Evolutionary conservation across 2,113 vertebrate genomes (phyloP), one percentile per base, ranked within the genome.

Genomic region (Excalfactoria chinensis): DNA sequence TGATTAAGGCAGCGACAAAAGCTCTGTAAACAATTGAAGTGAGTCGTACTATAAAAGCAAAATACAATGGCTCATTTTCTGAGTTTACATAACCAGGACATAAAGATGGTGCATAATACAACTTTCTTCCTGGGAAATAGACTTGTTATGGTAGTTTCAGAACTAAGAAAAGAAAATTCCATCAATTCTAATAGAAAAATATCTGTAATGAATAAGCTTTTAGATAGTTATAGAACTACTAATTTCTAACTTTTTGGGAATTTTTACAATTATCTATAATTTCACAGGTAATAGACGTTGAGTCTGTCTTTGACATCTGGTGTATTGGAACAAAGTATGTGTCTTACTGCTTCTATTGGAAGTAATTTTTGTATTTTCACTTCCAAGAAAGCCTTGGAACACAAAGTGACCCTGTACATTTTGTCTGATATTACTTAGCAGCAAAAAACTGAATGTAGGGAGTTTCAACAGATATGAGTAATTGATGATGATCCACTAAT

Each of bases 121-220:
- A 69, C 5, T 66, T 76, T 87, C 10, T 48, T 88, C 32, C 16
- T 71, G 28, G 59, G 17, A 2, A 63, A 83, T 2, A n/a, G 4
- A n/a, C 1, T 35, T 3, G 14, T 56, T 46, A 17, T 14, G 1
- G 2, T 34, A 46, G 5, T 62, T 79, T 89, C 40, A 73, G 16
- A 86, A 46, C 8, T 62, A 30, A 43, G 17, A 40, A 21, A 70
- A 26, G 14, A 76, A 66, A 59, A 59, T n/a, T 40, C 0, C 0
- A 26, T 25, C 22, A 51, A 53, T 35, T 2, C 5, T 22, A 49
- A 8, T 17, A 35, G 13, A 88, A 76, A 93, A 46, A 41, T 7
- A 43, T 6, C 11, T 56, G 1, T 41, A 51, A 7, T 41, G 9
- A 56, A 1, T 30, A 77, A 34, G 1, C 12, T 70, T 68, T 83